These are phyloP conservation scores for Chascanopsetta lugubris DNA, from an alignment of 2,113 vertebrate species.

Conservation along the genomic window DNA sequence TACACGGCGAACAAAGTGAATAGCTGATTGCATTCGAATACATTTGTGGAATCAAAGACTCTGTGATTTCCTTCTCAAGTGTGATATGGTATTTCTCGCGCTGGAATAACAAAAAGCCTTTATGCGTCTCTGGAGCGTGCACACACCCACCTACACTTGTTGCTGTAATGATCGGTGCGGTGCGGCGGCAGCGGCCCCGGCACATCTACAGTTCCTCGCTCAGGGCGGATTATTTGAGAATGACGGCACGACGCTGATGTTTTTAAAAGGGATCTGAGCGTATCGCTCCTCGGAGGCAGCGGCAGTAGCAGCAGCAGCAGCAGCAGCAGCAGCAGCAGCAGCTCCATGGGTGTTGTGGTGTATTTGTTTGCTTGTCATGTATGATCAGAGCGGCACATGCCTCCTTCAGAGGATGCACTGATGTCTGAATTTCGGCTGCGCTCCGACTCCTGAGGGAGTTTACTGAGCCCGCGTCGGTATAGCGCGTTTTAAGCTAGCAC, in stretches of 20 bases:
- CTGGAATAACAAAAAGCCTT: background rate
- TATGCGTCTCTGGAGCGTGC: background rate
- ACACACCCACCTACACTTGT: slow-evolving; percentile 26
- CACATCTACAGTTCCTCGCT: background rate
- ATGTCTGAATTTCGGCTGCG: slow-evolving; percentile 24
- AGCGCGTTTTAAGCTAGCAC: too few relatives aligned
- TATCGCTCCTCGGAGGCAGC: background rate
- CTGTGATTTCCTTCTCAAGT: background rate
- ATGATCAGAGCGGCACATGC: slow-evolving; percentile 2
- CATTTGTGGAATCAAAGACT: background rate
- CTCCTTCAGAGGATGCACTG: slow-evolving; percentile 2
- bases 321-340: background rate
- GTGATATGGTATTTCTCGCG: background rate
- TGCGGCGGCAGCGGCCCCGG: background rate
- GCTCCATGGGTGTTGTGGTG: too few relatives aligned
- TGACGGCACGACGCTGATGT: slow-evolving; percentile 11
- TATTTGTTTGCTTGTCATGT: background rate
- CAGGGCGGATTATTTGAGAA: slow-evolving; percentile 6
- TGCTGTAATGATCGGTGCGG: slow-evolving; percentile 29
- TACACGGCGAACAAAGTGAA: too few relatives aligned
- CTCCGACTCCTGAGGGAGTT: slow-evolving; percentile 5
- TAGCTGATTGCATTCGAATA: background rate
- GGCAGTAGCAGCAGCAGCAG: background rate
- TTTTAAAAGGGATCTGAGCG: slow-evolving; percentile 10
- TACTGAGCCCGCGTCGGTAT: background rate